Evolutionary conservation across 2,888 invertebrate genomes (phyloP).

Genomic region (Charanyca ferruginea): DNA sequence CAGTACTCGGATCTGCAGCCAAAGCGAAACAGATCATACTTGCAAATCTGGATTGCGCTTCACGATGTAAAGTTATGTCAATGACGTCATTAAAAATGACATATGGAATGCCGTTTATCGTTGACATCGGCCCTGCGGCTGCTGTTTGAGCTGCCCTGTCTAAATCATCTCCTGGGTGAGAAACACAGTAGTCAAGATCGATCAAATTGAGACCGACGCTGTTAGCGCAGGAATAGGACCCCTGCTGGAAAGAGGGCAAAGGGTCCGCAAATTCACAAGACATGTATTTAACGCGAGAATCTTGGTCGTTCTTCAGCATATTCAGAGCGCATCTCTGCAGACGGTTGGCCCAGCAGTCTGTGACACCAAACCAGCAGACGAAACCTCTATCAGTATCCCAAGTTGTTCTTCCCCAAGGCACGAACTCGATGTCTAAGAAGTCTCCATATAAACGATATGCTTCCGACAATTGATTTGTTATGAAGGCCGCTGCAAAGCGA

Average conservation of each 20-base stretch:
- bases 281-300: not conserved
- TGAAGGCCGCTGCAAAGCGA: not conserved
- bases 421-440: not conserved
- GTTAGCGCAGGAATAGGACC: not conserved
- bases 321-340: not conserved
- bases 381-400: not conserved
- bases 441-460: not conserved
- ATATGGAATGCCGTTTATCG: not conserved
- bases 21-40: not conserved
- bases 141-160: not conserved
- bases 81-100: not conserved
- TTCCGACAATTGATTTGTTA: not conserved
- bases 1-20: not conserved
- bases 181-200: not conserved
- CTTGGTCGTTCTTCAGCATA: not conserved
- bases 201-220: not conserved
- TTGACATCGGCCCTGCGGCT: not conserved
- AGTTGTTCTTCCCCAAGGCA: not conserved
- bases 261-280: not conserved
- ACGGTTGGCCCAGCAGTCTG: not conserved
- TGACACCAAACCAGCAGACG: not conserved
- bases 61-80: not conserved
- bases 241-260: not conserved
- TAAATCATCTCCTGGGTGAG: not conserved
- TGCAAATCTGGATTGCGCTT: not conserved